Percentiles rank a stretch among this genome's conserved stretches.
Conservation (phyloP, 2,113 vertebrate genomes). For the Charadrius vociferus region DNA sequence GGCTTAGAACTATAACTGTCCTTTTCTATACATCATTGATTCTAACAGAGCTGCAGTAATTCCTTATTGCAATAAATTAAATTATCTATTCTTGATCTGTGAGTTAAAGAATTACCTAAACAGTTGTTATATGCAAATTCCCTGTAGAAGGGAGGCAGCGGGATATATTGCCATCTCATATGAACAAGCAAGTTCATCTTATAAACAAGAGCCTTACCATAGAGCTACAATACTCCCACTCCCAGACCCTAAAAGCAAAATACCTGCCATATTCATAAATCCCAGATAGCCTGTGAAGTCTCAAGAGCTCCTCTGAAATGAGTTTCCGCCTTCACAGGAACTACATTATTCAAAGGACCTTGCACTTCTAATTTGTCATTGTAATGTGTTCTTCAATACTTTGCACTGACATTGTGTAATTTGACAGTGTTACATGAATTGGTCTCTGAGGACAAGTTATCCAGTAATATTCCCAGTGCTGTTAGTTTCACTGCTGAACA, state of each 20-base stretch:
- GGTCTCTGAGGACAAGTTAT: constrained; percentile 37
- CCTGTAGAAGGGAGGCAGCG: neutral
- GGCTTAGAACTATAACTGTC: neutral
- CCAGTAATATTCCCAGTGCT: constrained; percentile 12
- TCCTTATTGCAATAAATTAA: neutral
- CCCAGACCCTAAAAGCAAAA: neutral
- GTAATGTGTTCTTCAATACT: constrained; percentile 53
- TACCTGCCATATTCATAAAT: constrained; percentile 16
- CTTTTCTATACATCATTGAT: neutral
- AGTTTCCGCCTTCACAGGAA: constrained; percentile 32
- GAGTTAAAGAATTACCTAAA: neutral
- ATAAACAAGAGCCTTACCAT: neutral
- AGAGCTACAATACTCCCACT: neutral
- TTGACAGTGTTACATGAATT: constrained; percentile 50
- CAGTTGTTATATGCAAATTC: neutral
- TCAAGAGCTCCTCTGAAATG: constrained; percentile 15
- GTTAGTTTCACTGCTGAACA: constrained; percentile 16
- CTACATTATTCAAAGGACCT: constrained; percentile 50
- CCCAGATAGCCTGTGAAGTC: constrained; percentile 2
- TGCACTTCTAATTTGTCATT: constrained; percentile 55
- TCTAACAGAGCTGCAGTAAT: neutral
- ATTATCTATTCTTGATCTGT: neutral
- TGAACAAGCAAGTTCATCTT: neutral
- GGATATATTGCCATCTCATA: neutral
- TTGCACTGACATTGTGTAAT: constrained; percentile 60